These are phyloP conservation scores for Heterodera schachtii DNA, from an alignment of 1,140 invertebrate species.

Conservation along the genomic window DNA sequence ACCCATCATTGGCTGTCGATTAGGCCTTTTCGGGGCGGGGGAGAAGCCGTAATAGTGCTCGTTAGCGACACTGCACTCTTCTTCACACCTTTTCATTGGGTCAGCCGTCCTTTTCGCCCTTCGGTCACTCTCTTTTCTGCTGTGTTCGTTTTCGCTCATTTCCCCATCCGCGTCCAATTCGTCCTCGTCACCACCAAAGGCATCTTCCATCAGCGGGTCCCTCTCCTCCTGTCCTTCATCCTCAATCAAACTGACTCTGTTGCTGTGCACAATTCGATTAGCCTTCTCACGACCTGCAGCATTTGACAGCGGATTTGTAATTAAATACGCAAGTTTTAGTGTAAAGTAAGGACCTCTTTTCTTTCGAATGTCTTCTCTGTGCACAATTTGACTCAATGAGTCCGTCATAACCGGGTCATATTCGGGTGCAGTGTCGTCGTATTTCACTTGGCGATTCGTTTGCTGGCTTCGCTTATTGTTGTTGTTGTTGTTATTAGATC, in stretches of 20 bases:
- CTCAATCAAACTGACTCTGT: slow-evolving; percentile 34
- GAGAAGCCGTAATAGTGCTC: slow-evolving; percentile 30
- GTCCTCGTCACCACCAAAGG: slow-evolving; percentile 13
- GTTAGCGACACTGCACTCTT: not conserved
- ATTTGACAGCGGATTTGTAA: not conserved
- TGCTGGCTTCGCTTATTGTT: not conserved
- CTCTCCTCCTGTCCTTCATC: slow-evolving; percentile 25
- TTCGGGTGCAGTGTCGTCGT: slow-evolving; percentile 26
- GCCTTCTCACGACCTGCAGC: slow-evolving; percentile 20
- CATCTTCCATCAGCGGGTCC: slow-evolving; percentile 26
- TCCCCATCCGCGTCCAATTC: slow-evolving; percentile 40
- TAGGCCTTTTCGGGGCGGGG: slow-evolving; percentile 25
- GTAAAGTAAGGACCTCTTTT: slow-evolving; percentile 15
- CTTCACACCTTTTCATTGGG: not conserved
- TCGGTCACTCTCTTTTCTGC: slow-evolving; percentile 7
- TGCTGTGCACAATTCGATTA: slow-evolving; percentile 8
- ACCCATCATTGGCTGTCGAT: slow-evolving; percentile 36
- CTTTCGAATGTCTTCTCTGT: not conserved
- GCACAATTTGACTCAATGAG: slow-evolving; percentile 22
- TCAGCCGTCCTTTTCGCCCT: not conserved
- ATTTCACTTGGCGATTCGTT: not conserved
- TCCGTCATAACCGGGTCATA: slow-evolving; percentile 36
- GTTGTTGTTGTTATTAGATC: slow-evolving; percentile 28
- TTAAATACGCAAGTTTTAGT: not conserved
- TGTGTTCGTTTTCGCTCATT: slow-evolving; percentile 23